These are phyloP conservation scores for Pristionchus entomophagus DNA, from an alignment of 2,888 invertebrate species.

Conservation along the genomic window DNA sequence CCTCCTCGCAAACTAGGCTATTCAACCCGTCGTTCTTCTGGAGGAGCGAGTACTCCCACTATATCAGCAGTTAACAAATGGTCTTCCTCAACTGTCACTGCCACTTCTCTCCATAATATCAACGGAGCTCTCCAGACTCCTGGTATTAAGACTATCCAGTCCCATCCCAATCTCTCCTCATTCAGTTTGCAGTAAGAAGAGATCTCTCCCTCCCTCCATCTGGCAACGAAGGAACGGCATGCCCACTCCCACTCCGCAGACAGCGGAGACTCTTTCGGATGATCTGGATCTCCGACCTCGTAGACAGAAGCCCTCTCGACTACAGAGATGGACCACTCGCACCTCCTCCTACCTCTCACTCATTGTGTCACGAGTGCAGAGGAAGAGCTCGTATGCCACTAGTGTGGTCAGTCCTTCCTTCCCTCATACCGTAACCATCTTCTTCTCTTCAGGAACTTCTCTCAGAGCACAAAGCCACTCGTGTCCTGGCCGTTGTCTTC, in stretches of 20 bases:
- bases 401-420: background rate
- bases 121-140: background rate
- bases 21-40: constrained; percentile 4
- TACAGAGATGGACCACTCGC: constrained; percentile 14
- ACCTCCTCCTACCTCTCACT: constrained; percentile 8
- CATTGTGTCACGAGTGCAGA: constrained; percentile 30
- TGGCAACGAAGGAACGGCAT: constrained; percentile 3
- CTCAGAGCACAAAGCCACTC: constrained; percentile 91
- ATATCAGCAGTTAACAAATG: constrained; percentile 49
- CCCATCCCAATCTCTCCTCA: background rate
- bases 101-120: background rate
- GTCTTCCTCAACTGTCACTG: background rate
- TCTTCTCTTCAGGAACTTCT: constrained; percentile 67
- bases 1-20: constrained; percentile 69
- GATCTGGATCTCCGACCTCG: background rate
- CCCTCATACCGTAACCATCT: background rate
- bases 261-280: background rate
- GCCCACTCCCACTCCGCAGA: background rate
- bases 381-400: constrained; percentile 8
- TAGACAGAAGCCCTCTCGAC: constrained; percentile 33
- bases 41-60: constrained; percentile 52
- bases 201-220: constrained; percentile 9
- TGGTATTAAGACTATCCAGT: background rate
- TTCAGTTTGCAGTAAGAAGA: constrained; percentile 10
- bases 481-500: constrained; percentile 93